Base-by-base conservation (phyloP, 2,113 vertebrate species). In the Amia ocellicauda region DNA sequence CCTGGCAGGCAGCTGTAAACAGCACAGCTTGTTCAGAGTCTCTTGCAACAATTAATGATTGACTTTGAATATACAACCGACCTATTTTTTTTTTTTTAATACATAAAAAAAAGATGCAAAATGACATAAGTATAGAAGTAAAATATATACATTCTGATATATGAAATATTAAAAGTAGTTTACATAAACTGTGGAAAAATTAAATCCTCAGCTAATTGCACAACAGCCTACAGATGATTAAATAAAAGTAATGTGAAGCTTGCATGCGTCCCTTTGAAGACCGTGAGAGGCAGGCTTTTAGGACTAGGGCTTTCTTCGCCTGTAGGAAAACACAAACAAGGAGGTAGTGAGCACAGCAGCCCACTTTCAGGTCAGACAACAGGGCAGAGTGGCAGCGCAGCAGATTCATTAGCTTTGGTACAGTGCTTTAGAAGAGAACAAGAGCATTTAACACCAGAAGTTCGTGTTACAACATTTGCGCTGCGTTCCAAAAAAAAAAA, bases 301-400 rank as follows among this genome's bases (percentile, higher is more conserved):
- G 4, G 13, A 68, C 80, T 43, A 98, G 1, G 94, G 94, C 72
- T 94, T 97, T 80, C 91, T 93, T 78, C 94, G 90, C 72, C 95
- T 98, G 64, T 3, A 78, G 70, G 7, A 65, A 24, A 70, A 74
- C n/a, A 47, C 1, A 20, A 0, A 42, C 22, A 24, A n/a, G 14
- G 78, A 71, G 0, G 65, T 2, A 73, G n/a, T n/a, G n/a, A 3
- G 10, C 4, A 61, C 17, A 17, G 9, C 31, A 7, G 31, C 5
- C 31, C 17, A 20, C 26, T 16, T 41, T 3, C n/a, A 64, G 4
- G 17, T 16, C 31, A 36, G 5, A 17, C 14, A 47, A 47, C 45
- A 47, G n/a, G 3, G 2, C 9, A n/a, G n/a, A n/a, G 5, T n/a
- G 28, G 27, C 26, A 28, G 28, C 8, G 17, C 2, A 31, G 16